These are phyloP conservation scores for Pleuronectes platessa DNA, from an alignment of 2,113 vertebrate genomes.

Conservation along the genomic window DNA sequence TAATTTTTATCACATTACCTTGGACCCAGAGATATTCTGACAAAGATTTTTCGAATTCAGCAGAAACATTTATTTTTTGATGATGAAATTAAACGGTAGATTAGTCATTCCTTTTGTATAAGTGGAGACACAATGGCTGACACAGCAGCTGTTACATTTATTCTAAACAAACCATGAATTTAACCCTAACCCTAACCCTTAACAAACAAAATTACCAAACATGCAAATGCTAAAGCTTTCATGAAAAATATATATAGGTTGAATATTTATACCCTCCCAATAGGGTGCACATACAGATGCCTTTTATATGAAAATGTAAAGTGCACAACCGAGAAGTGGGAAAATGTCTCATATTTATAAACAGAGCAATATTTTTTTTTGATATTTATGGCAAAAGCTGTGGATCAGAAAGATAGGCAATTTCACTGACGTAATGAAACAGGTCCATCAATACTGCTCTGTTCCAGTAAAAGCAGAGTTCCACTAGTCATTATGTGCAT, in stretches of 20 bases:
- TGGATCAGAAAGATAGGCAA: background rate
- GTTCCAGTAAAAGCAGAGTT: conserved; percentile 43
- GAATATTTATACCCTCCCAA: background rate
- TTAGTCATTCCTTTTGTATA: background rate
- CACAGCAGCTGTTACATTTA: background rate
- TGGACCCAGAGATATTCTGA: no score
- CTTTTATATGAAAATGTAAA: conserved; percentile 30
- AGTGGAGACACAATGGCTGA: background rate
- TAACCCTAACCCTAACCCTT: no score
- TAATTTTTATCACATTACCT: no score
- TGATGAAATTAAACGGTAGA: no score
- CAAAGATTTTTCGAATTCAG: no score
- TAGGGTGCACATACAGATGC: conserved; percentile 3
- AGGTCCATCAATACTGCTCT: conserved; percentile 17
- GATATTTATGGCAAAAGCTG: background rate
- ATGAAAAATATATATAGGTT: background rate
- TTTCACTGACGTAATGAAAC: background rate
- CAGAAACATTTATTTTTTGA: no score
- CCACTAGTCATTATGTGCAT: conserved; percentile 43
- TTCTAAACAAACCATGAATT: background rate
- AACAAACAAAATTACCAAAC: conserved; percentile 4
- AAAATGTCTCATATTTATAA: background rate
- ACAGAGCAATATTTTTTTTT: background rate
- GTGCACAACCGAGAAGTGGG: no score
- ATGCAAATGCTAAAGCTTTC: conserved; percentile 41